These are phyloP conservation scores for Phaonia tiefii DNA, from an alignment of 2,888 invertebrate genomes.

Conservation along the genomic window DNA sequence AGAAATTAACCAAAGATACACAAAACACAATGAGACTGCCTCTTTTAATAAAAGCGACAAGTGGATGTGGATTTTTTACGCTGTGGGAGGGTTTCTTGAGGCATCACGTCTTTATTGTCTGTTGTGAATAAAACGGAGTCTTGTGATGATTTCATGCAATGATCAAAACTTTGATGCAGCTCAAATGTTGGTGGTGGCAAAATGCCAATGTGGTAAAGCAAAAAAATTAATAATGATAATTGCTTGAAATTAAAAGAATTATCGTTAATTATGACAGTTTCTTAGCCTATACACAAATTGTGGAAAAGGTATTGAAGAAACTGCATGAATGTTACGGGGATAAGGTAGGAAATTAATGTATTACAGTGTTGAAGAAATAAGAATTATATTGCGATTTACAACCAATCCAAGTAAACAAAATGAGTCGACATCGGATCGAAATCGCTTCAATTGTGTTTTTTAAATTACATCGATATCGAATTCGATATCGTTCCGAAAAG, in stretches of 20 bases:
- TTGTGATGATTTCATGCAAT: neutral
- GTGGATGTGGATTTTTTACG: neutral
- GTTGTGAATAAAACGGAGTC: neutral
- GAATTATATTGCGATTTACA: no score
- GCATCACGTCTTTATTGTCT: neutral
- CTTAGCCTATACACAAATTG: no score
- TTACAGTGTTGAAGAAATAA: no score
- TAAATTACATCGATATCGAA: no score
- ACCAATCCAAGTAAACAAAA: no score
- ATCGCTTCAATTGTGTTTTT: no score
- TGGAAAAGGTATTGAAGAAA: no score
- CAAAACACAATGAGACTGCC: conserved; percentile 18
- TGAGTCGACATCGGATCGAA: no score
- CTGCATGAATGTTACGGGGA: no score
- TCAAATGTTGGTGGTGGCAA: neutral
- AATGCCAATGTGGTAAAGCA: neutral
- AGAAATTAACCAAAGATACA: neutral
- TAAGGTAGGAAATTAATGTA: no score
- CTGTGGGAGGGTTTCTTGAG: neutral
- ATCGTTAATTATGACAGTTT: conserved; percentile 1
- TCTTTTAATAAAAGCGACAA: conserved; percentile 22
- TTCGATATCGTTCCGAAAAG: no score
- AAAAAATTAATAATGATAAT: neutral
- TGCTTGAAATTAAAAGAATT: neutral
- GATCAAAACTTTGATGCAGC: neutral